Evolutionary conservation across 2,797 vertebrate species (phyloP).

Genomic region (Neoniphon sammara): DNA sequence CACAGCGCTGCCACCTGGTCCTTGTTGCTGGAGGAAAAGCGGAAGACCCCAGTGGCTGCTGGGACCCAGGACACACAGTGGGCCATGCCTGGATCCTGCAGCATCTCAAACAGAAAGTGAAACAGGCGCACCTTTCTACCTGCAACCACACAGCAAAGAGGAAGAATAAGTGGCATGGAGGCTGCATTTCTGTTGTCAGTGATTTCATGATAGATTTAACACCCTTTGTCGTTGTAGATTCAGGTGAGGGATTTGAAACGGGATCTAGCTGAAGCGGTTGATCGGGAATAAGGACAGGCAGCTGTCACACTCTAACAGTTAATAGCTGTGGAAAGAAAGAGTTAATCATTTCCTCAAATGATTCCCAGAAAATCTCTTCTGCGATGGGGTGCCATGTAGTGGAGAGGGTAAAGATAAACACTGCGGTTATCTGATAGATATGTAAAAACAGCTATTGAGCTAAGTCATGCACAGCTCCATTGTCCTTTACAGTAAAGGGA

Average conservation of each 20-base stretch:
- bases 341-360: constrained; percentile 69
- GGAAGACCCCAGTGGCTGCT: constrained; percentile 76
- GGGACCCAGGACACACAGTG: constrained; percentile 87
- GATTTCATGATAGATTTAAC: neutral
- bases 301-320: constrained; percentile 49
- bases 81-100: constrained; percentile 84
- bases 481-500: constrained; percentile 80
- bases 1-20: constrained; percentile 83
- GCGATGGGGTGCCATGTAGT: constrained; percentile 28
- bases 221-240: neutral
- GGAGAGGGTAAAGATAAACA: constrained; percentile 46
- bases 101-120: constrained; percentile 86
- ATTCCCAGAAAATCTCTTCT: constrained; percentile 70
- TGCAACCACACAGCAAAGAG: constrained; percentile 59
- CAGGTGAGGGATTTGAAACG: neutral
- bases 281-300: neutral
- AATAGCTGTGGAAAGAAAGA: constrained; percentile 6
- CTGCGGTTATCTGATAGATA: constrained; percentile 72
- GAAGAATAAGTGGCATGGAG: neutral
- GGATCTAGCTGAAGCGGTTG: neutral
- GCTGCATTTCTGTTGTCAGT: too few species aligned
- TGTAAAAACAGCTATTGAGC: constrained; percentile 61
- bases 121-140: constrained; percentile 83
- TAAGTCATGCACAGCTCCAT: constrained; percentile 46
- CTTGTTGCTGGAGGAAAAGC: constrained; percentile 85